Evolutionary conservation across 2,113 vertebrate species (phyloP), one percentile per base, ranked within the genome.

Genomic region (Thunnus thynnus): DNA sequence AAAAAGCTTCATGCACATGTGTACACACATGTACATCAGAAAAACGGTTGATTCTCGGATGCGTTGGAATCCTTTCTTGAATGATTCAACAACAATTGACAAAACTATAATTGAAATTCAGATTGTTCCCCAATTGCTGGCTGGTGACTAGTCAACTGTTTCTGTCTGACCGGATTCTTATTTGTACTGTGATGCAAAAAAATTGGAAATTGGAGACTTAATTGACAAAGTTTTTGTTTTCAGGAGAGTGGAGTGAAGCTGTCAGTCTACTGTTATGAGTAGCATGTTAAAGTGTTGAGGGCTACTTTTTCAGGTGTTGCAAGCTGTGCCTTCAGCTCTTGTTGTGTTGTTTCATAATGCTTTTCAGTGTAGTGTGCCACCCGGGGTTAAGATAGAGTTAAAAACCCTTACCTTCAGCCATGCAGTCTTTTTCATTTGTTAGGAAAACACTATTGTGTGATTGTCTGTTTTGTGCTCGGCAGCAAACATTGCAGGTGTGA

Each of bases 21-120:
- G 1, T 22, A n/a, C 58, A n/a, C 32, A 52, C 48, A 32, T 20
- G 30, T 20, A 47, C 13, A 30, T 13, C 7, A 11, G 20, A 30
- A 50, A 63, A 57, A 14, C 52, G 22, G 69, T 64, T 46, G 8
- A 54, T 85, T 46, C 8, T 57, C 57, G 2, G 30, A 74, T 52
- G 22, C 30, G 52, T 27, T 5, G 0, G 18, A 69, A 65, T 82
- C 79, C 51, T 60, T 27, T 82, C 16, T 78, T 68, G 14, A 78
- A 78, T 22, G 4, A 84, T 81, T 81, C 13, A 44, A 13, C 18
- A 85, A 61, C 48, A 72, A 57, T 80, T 84, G 30, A 10, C 12
- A 13, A 72, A 72, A 65, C 2, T 63, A 46, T 72, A 73, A 80
- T 54, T 72, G 51, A 44, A 73, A 58, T 58, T 64, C 30, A 54